A percentile compares a stretch with the other conserved stretches of the same genome.
Conservation (phyloP, 2,113 vertebrate species). For the Gnathonemus echidnorhynchus region DNA sequence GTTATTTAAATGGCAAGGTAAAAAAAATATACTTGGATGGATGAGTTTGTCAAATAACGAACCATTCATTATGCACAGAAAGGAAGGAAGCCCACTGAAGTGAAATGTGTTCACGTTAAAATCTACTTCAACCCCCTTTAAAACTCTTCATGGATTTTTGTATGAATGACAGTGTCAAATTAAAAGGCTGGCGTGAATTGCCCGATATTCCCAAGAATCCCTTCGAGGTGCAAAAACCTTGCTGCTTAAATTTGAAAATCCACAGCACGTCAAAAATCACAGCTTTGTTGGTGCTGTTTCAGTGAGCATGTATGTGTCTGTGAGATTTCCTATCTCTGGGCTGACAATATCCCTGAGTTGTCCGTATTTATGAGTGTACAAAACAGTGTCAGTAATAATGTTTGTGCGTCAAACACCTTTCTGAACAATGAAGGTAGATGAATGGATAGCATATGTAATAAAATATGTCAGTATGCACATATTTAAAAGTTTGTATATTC, state of each 20-base stretch:
- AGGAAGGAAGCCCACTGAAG: slow-evolving; percentile 32
- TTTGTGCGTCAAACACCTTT: neutral
- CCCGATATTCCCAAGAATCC: neutral
- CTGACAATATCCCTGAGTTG: neutral
- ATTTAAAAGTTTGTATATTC: neutral
- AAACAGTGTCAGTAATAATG: neutral
- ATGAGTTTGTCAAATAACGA: slow-evolving; percentile 39
- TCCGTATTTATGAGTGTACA: neutral
- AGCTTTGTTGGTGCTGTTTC: neutral
- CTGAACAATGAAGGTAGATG: neutral
- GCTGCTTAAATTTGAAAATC: neutral
- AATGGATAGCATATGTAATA: neutral
- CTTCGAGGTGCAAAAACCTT: neutral
- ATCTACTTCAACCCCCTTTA: slow-evolving; percentile 17
- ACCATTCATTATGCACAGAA: slow-evolving; percentile 36
- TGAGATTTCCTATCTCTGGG: neutral
- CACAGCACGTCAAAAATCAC: slow-evolving; percentile 43
- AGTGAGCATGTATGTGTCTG: neutral
- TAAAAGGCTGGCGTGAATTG: neutral
- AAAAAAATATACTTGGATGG: slow-evolving; percentile 26
- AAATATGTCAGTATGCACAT: neutral
- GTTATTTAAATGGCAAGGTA: slow-evolving; percentile 38
- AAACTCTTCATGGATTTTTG: neutral
- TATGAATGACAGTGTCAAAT: neutral
- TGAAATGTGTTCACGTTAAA: slow-evolving; percentile 28